A percentile compares a stretch with the other conserved stretches of the same genome.
These are phyloP conservation scores for Achatina immaculata DNA, from an alignment of 1,140 invertebrate genomes.

Conservation along the genomic window DNA sequence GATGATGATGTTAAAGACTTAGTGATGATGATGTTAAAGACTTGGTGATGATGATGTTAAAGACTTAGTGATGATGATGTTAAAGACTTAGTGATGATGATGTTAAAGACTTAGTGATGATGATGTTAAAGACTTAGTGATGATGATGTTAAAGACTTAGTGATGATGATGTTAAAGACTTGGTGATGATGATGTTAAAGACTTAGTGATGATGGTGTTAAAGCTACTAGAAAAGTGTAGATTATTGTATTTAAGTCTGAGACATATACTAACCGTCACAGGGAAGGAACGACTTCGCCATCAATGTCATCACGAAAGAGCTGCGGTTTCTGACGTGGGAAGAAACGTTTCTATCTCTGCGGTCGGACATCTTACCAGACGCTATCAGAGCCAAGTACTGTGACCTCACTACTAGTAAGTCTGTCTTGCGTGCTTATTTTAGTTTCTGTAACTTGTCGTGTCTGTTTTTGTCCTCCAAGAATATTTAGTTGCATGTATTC, in stretches of 20 bases:
- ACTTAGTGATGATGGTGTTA: too few relatives aligned
- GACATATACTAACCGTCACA: slow-evolving; percentile 41
- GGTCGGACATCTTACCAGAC: slow-evolving; percentile 67
- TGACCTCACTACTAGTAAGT: slow-evolving; percentile 70
- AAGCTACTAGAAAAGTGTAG: too few relatives aligned
- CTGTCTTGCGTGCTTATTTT: slow-evolving; percentile 1
- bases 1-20: not conserved
- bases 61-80: not conserved
- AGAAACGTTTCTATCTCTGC: slow-evolving; percentile 67
- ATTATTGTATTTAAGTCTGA: too few relatives aligned
- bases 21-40: not conserved
- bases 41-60: not conserved
- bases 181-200: too few relatives aligned
- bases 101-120: slow-evolving; percentile 5
- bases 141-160: not conserved
- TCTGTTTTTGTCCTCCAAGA: too few relatives aligned
- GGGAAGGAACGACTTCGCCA: slow-evolving; percentile 69
- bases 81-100: slow-evolving; percentile 1
- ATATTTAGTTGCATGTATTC: too few relatives aligned
- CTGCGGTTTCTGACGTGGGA: slow-evolving; percentile 70
- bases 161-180: not conserved
- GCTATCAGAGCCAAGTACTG: slow-evolving; percentile 70
- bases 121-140: not conserved
- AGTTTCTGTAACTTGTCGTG: too few relatives aligned
- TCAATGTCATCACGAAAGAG: slow-evolving; percentile 70